phyloP scores from a whole-genome alignment of 2,888 invertebrate genomes.

The Aspidiotus rigidus region DNA sequence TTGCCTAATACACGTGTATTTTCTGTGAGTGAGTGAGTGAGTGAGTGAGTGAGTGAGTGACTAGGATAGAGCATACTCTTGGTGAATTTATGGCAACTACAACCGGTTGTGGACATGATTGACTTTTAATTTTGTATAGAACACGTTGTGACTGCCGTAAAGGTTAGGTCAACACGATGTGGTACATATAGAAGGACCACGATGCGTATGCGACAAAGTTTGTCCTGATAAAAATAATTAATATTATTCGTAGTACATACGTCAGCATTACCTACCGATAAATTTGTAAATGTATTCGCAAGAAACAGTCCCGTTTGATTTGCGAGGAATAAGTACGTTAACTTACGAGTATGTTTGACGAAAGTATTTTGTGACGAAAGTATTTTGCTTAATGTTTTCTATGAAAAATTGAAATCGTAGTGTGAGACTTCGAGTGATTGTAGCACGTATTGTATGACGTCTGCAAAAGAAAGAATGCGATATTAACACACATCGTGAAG shows the following conservation, averaged over 20 bases:
- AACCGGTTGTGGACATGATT: neutral
- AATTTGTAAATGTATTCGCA: neutral
- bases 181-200: constrained; percentile 1
- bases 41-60: no score
- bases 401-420: neutral
- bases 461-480: constrained; percentile 12
- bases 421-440: neutral
- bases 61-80: no score
- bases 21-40: no score
- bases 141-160: neutral
- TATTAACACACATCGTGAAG: constrained; percentile 9
- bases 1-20: no score
- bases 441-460: constrained; percentile 25
- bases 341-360: neutral
- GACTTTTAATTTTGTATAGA: neutral
- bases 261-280: neutral
- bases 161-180: neutral
- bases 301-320: neutral
- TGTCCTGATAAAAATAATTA: neutral
- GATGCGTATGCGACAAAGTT: neutral
- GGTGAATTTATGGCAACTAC: constrained; percentile 3
- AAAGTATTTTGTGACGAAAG: neutral
- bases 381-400: neutral
- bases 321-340: neutral
- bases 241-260: neutral